These are phyloP conservation scores for Falco punctatus DNA, from an alignment of 2,113 vertebrate genomes.

Conservation along the genomic window DNA sequence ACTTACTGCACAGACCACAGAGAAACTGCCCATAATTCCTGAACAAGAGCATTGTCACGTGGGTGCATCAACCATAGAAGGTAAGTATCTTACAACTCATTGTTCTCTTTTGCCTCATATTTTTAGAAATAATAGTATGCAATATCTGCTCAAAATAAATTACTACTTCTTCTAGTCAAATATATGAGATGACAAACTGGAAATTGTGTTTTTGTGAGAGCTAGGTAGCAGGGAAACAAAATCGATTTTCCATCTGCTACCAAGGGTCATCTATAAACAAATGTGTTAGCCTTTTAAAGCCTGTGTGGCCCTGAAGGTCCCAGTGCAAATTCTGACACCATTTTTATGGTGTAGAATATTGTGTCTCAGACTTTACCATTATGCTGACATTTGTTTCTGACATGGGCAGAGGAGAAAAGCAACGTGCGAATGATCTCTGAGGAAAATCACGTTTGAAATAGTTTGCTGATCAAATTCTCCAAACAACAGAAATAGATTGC, in stretches of 20 bases:
- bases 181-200: neutral
- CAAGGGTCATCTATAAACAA: conserved; percentile 3
- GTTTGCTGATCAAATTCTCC: neutral
- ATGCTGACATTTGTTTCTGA: neutral
- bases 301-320: neutral
- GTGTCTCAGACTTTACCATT: neutral
- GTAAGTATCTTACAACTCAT: neutral
- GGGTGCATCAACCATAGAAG: neutral
- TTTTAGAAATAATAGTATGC: neutral
- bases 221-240: conserved; percentile 17
- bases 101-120: neutral
- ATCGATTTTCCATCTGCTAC: conserved; percentile 27
- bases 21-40: conserved; percentile 48
- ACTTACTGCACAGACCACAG: neutral
- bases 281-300: conserved; percentile 14
- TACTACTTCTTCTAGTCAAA: neutral
- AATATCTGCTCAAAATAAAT: neutral
- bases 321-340: neutral
- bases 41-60: conserved; percentile 23
- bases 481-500: accelerated
- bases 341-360: neutral
- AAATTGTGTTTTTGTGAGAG: conserved; percentile 9
- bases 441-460: neutral
- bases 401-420: neutral
- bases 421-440: neutral